Evolutionary conservation across 1,140 invertebrate genomes (phyloP).

Genomic region (Ostrea denselamellosa): DNA sequence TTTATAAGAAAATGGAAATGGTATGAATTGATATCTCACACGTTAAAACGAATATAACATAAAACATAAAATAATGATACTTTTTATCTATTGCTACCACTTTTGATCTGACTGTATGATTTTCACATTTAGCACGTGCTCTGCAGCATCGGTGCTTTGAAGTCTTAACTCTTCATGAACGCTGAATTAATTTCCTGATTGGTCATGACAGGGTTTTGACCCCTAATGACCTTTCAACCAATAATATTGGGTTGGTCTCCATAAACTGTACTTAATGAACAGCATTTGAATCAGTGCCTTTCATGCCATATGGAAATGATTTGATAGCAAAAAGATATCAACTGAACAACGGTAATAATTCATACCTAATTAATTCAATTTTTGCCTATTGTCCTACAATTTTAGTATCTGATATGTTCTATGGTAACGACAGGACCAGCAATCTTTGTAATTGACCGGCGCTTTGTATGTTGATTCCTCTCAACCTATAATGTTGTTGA

Average conservation of each 20-base stretch:
- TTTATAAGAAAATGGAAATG: background rate
- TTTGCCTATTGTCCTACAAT: no score
- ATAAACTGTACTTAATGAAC: slow-evolving; percentile 35
- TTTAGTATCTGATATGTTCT: no score
- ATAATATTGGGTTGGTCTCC: slow-evolving; percentile 18
- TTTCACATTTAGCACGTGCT: slow-evolving; percentile 31
- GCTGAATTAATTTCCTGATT: slow-evolving; percentile 38
- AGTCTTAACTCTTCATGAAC: slow-evolving; percentile 21
- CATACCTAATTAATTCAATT: background rate
- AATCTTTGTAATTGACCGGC: no score
- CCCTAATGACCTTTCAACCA: slow-evolving; percentile 31
- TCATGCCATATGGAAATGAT: slow-evolving; percentile 24
- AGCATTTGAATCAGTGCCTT: background rate
- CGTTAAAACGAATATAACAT: background rate
- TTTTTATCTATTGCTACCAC: background rate
- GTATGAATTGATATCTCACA: background rate
- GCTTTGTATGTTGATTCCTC: no score
- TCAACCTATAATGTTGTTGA: no score
- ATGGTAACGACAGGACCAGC: no score
- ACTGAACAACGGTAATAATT: background rate
- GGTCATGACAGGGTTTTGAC: slow-evolving; percentile 33
- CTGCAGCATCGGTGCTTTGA: background rate
- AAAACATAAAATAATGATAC: background rate
- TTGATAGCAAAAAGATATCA: background rate
- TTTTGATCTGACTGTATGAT: slow-evolving; percentile 9